Evolutionary conservation across 2,888 invertebrate species (phyloP).

Genomic region (Zygothrica quintamaculata): DNA sequence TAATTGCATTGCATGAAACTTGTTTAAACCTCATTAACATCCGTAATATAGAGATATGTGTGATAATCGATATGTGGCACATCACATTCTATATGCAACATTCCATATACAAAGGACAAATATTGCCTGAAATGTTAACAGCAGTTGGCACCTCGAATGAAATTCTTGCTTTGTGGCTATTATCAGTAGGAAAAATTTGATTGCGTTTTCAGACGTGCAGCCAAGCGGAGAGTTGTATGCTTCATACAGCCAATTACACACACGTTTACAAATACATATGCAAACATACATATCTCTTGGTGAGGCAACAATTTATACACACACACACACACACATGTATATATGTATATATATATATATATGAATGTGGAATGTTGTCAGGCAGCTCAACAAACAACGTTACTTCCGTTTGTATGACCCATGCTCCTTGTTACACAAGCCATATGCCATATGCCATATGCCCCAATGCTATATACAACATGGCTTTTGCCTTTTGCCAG

Average conservation of each 20-base stretch:
- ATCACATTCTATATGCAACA: too few species aligned
- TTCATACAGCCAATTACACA: constrained; percentile 27
- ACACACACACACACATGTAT: background rate
- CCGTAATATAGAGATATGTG: too few species aligned
- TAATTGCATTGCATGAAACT: too few species aligned
- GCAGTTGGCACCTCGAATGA: background rate
- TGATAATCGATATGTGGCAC: too few species aligned
- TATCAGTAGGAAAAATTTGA: background rate
- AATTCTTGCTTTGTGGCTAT: background rate
- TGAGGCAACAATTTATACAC: background rate
- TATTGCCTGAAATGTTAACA: background rate
- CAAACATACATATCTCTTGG: too few species aligned
- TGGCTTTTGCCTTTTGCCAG: constrained; percentile 3
- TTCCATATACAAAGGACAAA: background rate
- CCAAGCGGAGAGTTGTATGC: background rate
- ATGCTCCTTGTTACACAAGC: background rate
- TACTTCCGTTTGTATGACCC: constrained; percentile 4
- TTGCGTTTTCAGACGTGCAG: background rate
- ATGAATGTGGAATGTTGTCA: constrained; percentile 28
- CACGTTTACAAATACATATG: constrained; percentile 45
- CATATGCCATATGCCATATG: background rate
- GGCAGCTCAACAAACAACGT: constrained; percentile 51
- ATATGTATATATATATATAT: background rate
- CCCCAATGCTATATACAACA: background rate
- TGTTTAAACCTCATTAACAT: too few species aligned